Conservation (phyloP, 2,113 vertebrate species). For the Oryzias celebensis region DNA sequence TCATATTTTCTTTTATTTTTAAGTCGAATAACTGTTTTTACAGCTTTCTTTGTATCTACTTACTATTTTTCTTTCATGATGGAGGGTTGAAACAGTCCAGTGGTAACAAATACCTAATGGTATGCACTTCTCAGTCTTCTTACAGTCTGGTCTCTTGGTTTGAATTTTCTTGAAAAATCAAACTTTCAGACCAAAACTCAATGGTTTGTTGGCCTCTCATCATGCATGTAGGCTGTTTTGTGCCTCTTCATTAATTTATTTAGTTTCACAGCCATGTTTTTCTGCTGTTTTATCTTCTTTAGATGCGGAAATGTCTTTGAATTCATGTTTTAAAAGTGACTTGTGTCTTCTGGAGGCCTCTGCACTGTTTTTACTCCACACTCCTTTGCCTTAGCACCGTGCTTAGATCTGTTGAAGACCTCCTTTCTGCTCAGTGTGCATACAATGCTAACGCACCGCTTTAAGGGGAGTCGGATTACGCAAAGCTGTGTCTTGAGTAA, state of each 20-base stretch:
- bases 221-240: constrained; percentile 21
- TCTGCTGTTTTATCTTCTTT: neutral
- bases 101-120: constrained; percentile 7
- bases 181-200: constrained; percentile 7
- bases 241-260: constrained; percentile 40
- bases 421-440: constrained; percentile 1
- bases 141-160: constrained; percentile 6
- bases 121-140: constrained; percentile 10
- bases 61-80: constrained; percentile 19
- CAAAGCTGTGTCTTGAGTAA: constrained; percentile 1
- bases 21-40: no score
- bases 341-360: constrained; percentile 11
- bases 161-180: constrained; percentile 11
- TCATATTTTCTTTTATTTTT: no score
- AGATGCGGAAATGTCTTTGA: constrained; percentile 34
- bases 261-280: neutral
- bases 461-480: constrained; percentile 4
- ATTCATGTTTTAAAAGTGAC: neutral
- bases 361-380: constrained; percentile 28
- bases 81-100: neutral
- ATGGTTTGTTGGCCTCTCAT: constrained; percentile 1
- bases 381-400: constrained; percentile 50
- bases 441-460: constrained; percentile 1
- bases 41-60: constrained; percentile 1
- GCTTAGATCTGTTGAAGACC: constrained; percentile 21